Evolutionary conservation across 30 jellyfish, hydroid and myxozoan genomes (phyloP), one percentile per base, ranked within the genome.

Genomic region (Pelagia noctiluca): DNA sequence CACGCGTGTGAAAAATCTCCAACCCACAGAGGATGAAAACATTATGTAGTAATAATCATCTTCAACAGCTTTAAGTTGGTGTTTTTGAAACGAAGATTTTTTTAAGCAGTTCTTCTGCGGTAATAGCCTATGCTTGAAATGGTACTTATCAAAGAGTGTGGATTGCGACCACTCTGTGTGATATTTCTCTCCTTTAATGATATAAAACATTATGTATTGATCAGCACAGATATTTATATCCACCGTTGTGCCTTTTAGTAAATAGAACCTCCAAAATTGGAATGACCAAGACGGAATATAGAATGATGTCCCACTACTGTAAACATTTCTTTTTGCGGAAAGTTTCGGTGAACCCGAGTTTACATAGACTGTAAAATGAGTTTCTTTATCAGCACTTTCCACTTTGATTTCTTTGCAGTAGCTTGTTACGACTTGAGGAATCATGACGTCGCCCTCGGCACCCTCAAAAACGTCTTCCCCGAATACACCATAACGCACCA

Each of bases 1-100:
- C 7, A 86, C 96, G 29, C 52, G 33, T 0, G 98, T 92, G 35
- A 78, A 75, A 63, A 92, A 92, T 34, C 98, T 61, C 96, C 96
- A 92, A n/a, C 98, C 98, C 52, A 92, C 98, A 18, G 98, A 85
- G 13, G 97, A 85, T 38, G 98, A 85, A 36, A 92, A 82, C 76
- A 84, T 32, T 2, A 92, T 24, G 85, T 7, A 85, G 75, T 22
- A 92, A 21, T 13, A 26, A 66, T 92, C 98, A 35, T 71, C 30
- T 13, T 87, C 81, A 7, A 25, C 29, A 1, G 79, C 93, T 5
- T 57, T 30, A 35, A 92, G 26, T 16, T 37, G 26, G 29, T 75
- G 86, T 22, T 67, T 36, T 28, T 65, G 42, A 71, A 28, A 86
- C 18, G 53, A 38, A n/a, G 67, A 46, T 60, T 38, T 50, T 21